Evolutionary conservation across 2,797 vertebrate species (phyloP).

Genomic region (Cossypha caffra): DNA sequence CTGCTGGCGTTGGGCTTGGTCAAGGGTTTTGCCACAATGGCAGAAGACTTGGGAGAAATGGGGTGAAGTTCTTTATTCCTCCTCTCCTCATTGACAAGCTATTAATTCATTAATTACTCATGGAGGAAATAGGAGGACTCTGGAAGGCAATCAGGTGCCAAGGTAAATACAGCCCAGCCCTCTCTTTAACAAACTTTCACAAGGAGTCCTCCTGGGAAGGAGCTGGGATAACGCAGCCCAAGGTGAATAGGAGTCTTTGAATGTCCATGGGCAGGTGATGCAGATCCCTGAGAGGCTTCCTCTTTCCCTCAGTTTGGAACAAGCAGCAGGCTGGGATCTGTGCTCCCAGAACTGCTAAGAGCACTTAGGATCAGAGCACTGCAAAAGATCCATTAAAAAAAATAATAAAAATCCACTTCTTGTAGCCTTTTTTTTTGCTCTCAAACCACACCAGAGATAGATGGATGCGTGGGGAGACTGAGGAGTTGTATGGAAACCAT

Average conservation of each 20-base stretch:
- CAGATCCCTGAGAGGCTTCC: background rate
- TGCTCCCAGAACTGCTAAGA: background rate
- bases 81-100: background rate
- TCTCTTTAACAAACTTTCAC: background rate
- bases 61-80: background rate
- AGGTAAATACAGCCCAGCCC: background rate
- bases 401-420: background rate
- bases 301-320: background rate
- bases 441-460: background rate
- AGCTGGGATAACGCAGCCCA: rapidly evolving
- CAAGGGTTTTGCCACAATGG: background rate
- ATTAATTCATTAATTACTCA: background rate
- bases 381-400: background rate
- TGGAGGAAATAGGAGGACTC: background rate
- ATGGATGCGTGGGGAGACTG: background rate
- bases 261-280: rapidly evolving
- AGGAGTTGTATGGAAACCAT: background rate
- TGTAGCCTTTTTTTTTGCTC: too few species aligned
- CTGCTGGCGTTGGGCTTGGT: background rate
- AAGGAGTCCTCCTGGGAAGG: background rate
- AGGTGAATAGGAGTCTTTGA: background rate
- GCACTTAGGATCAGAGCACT: background rate
- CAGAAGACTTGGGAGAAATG: background rate
- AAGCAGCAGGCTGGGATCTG: background rate
- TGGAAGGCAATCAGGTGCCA: background rate